phyloP scores from a whole-genome alignment of 2,797 vertebrate genomes.

The Vireo griseus region DNA sequence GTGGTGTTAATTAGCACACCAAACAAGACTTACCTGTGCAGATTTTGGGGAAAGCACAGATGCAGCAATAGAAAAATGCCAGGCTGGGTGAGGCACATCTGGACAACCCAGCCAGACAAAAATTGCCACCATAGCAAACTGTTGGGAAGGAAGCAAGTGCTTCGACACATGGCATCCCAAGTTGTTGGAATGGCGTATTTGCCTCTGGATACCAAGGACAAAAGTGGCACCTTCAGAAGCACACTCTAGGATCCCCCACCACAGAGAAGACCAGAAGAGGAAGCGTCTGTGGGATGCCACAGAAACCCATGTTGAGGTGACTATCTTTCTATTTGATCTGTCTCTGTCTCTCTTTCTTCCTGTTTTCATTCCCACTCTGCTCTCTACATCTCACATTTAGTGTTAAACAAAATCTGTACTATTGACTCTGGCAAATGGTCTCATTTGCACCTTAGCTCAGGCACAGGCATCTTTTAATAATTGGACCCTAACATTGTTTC shows the following conservation, averaged over 20 bases:
- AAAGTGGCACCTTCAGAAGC: background rate
- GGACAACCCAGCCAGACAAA: background rate
- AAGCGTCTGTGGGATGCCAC: background rate
- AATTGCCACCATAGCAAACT: background rate
- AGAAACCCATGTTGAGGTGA: background rate
- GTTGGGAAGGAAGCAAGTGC: background rate
- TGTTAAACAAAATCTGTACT: background rate
- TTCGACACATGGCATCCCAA: background rate
- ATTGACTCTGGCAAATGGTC: background rate
- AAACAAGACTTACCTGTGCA: background rate
- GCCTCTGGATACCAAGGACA: background rate
- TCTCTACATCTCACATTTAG: background rate
- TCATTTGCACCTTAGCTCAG: background rate
- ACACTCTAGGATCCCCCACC: rapidly evolving
- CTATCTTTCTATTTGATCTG: background rate
- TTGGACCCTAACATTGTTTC: background rate
- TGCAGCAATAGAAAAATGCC: no score
- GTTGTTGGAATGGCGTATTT: rapidly evolving
- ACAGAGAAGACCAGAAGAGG: background rate
- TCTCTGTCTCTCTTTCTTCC: background rate
- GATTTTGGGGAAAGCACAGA: rapidly evolving
- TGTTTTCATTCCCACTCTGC: background rate
- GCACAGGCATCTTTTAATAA: background rate
- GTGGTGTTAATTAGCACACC: no score
- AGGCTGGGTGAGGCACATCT: background rate